Conservation (phyloP, 2,113 vertebrate species). For the Cyphotilapia sp. region DNA sequence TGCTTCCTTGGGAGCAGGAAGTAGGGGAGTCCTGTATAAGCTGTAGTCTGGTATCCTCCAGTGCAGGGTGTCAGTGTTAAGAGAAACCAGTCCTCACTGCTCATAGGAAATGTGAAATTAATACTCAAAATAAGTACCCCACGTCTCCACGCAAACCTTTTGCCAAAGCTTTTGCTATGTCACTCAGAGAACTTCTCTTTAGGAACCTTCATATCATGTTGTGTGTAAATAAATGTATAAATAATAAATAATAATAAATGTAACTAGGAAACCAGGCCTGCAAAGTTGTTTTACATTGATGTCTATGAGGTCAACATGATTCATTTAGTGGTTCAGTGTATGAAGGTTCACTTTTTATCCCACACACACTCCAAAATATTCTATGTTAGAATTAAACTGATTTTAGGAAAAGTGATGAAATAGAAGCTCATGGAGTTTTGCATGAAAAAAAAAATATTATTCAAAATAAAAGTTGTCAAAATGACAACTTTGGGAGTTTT, state of each 20-base stretch:
- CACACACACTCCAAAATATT: neutral
- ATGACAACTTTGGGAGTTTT: neutral
- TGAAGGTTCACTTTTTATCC: neutral
- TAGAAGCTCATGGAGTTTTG: neutral
- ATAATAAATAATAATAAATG: neutral
- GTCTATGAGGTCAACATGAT: neutral
- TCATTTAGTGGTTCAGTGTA: neutral
- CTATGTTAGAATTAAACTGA: neutral
- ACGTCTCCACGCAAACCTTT: neutral
- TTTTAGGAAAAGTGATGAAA: neutral
- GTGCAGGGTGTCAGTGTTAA: neutral
- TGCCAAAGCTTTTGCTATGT: neutral
- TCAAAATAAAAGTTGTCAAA: neutral
- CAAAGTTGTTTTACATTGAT: neutral
- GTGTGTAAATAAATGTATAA: neutral
- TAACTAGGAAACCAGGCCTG: neutral
- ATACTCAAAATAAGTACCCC: neutral
- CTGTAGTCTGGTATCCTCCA: neutral
- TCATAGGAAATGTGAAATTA: neutral
- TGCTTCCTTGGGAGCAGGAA: neutral
- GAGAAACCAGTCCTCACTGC: neutral
- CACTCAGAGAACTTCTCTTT: neutral
- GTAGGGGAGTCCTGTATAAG: neutral
- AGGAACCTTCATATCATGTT: neutral
- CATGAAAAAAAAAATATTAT: neutral